Evolutionary conservation across 2,797 vertebrate genomes (phyloP).

Genomic region (Microctenopoma stevenorrisi): DNA sequence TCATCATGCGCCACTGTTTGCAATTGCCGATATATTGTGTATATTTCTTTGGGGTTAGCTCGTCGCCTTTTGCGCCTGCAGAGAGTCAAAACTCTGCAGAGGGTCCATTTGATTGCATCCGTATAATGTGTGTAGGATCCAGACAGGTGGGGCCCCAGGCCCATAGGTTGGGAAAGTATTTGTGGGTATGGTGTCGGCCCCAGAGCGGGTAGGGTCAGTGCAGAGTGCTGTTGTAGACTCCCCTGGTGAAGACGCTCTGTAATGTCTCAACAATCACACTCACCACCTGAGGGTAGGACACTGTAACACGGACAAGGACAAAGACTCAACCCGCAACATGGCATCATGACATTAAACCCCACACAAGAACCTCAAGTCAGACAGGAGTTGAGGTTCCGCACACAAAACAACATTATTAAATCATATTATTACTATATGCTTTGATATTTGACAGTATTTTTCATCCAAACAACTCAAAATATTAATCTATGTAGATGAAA

Average conservation of each 20-base stretch:
- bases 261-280: slow-evolving; percentile 53
- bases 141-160: slow-evolving; percentile 51
- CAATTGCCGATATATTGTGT: slow-evolving; percentile 21
- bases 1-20: slow-evolving; percentile 68
- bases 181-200: slow-evolving; percentile 54
- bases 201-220: slow-evolving; percentile 50
- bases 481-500: no score
- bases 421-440: background rate
- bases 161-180: slow-evolving; percentile 36
- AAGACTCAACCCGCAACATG: slow-evolving; percentile 34
- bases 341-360: slow-evolving; percentile 20
- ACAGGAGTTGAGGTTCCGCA: background rate
- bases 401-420: background rate
- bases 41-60: slow-evolving; percentile 67
- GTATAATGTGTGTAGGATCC: slow-evolving; percentile 42
- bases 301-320: slow-evolving; percentile 65
- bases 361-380: background rate
- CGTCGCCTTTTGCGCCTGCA: slow-evolving; percentile 66
- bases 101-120: slow-evolving; percentile 42
- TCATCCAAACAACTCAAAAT: background rate
- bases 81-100: slow-evolving; percentile 50
- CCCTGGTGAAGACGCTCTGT: slow-evolving; percentile 59
- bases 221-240: slow-evolving; percentile 58
- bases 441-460: background rate
- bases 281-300: slow-evolving; percentile 74